Conservation (phyloP, 2,113 vertebrate genomes). For the Tragelaphus strepsiceros region DNA sequence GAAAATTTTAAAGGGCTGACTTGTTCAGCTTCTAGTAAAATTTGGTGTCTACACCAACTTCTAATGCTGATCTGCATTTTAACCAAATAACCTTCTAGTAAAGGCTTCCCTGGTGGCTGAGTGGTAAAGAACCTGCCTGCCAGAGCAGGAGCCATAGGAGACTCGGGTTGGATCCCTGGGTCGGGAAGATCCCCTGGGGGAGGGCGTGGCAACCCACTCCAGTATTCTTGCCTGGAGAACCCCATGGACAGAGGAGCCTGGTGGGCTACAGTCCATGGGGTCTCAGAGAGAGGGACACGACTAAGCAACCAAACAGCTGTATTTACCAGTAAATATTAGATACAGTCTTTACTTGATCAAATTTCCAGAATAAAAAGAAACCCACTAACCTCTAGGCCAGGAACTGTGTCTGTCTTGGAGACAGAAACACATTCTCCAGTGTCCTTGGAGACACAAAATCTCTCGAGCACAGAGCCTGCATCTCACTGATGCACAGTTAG, state of each 20-base stretch:
- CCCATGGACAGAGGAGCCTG: neutral
- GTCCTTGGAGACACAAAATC: neutral
- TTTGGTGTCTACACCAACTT: neutral
- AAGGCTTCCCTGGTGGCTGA: neutral
- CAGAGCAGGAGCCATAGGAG: neutral
- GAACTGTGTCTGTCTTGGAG: too few species aligned
- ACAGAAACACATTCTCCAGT: neutral
- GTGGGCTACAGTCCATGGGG: neutral
- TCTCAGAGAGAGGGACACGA: neutral
- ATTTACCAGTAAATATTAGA: neutral
- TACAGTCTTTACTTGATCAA: neutral
- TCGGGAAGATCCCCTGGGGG: neutral
- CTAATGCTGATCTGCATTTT: neutral
- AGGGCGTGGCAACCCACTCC: neutral
- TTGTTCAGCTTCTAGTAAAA: neutral
- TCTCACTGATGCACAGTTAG: accelerated
- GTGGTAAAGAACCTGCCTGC: neutral
- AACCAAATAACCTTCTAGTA: neutral
- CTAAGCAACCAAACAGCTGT: neutral
- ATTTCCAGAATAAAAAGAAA: neutral
- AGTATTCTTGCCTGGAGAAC: neutral
- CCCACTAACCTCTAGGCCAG: neutral
- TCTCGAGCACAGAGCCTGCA: accelerated
- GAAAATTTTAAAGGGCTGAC: neutral
- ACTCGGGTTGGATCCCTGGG: neutral